Percentiles rank a stretch among this genome's conserved stretches.
phyloP scores from a whole-genome alignment of 2,888 invertebrate species.

The Lepidocyrtoides sp. region DNA sequence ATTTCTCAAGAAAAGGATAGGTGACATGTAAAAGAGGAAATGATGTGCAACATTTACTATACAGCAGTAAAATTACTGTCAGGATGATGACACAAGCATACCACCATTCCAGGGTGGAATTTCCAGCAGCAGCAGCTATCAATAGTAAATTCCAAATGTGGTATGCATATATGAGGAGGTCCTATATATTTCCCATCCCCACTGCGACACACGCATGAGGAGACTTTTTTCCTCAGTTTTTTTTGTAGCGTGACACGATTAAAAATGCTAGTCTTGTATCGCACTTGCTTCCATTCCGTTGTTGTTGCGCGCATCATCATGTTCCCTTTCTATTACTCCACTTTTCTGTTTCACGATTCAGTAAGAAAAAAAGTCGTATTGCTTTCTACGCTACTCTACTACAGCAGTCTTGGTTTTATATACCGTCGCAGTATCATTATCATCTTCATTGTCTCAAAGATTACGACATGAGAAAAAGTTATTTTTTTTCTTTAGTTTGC shows the following conservation, averaged over 20 bases:
- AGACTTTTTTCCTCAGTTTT: background rate
- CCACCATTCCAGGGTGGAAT: too few species aligned
- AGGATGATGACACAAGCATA: too few species aligned
- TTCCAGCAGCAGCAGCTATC: too few species aligned
- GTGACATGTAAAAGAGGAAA: too few species aligned
- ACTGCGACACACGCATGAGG: slow-evolving; percentile 35
- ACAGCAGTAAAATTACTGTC: too few species aligned
- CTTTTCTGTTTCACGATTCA: slow-evolving; percentile 9
- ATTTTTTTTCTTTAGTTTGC: too few species aligned
- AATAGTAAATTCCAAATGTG: too few species aligned
- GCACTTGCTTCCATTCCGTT: background rate
- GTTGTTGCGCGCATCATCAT: slow-evolving; percentile 12
- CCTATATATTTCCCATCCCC: background rate
- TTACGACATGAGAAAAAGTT: slow-evolving; percentile 58
- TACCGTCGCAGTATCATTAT: slow-evolving; percentile 27
- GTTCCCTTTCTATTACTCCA: slow-evolving; percentile 38
- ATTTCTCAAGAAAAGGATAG: too few species aligned
- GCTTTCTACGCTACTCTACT: background rate
- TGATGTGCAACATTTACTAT: too few species aligned
- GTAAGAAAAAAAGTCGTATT: background rate
- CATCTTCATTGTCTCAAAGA: slow-evolving; percentile 59
- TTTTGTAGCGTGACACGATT: slow-evolving; percentile 34
- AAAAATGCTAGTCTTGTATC: slow-evolving; percentile 45
- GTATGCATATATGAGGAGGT: too few species aligned
- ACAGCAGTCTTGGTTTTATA: background rate